Conservation (phyloP, 92 coral and sea anemone genomes). For the Phenganax marumi region DNA sequence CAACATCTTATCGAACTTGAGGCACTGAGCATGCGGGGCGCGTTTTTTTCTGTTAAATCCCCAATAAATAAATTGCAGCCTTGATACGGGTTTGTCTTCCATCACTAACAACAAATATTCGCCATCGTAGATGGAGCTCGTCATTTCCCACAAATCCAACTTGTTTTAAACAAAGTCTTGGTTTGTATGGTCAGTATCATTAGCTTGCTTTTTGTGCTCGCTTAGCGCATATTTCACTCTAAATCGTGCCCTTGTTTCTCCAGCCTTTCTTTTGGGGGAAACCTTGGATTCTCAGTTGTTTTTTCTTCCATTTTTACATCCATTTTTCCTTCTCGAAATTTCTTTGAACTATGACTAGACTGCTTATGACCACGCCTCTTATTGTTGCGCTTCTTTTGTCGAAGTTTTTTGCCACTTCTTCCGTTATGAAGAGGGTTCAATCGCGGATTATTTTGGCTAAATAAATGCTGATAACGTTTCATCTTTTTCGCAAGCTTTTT, state of each 20-base stretch:
- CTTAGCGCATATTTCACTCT: neutral
- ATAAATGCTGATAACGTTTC: neutral
- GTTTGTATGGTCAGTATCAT: neutral
- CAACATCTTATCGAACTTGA: too few relatives aligned
- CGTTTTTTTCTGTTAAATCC: neutral
- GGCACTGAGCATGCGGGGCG: too few relatives aligned
- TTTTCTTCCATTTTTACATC: neutral
- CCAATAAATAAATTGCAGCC: constrained; percentile 3
- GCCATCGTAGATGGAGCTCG: neutral
- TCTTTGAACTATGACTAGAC: neutral
- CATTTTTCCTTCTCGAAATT: neutral
- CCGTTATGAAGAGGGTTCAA: neutral
- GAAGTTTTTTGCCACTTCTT: neutral
- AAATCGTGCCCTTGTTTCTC: neutral
- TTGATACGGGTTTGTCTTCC: neutral
- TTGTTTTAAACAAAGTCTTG: neutral
- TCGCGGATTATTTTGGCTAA: neutral
- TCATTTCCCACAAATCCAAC: neutral
- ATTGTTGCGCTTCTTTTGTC: neutral
- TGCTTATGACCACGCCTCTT: neutral
- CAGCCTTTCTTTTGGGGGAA: neutral
- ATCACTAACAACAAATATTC: neutral
- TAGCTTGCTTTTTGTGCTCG: neutral
- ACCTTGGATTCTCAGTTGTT: neutral
- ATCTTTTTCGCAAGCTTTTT: neutral